These are phyloP conservation scores for Phrynocephalus forsythii DNA, from an alignment of 2,797 vertebrate genomes.

Conservation along the genomic window DNA sequence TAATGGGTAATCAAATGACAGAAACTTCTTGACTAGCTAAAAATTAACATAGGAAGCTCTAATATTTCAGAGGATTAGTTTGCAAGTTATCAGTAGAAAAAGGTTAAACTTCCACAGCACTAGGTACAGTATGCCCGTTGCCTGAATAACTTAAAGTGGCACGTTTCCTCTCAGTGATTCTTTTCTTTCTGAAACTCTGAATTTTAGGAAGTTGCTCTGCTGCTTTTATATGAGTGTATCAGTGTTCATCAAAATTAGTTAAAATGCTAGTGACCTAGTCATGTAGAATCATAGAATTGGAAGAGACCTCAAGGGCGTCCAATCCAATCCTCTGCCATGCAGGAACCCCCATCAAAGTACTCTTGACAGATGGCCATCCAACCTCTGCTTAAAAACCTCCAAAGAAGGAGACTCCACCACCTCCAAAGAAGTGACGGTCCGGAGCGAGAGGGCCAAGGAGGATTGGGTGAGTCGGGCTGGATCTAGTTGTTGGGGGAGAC, in stretches of 20 bases:
- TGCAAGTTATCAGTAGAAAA: slow-evolving; percentile 13
- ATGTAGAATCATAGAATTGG: too few species aligned
- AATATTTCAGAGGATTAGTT: background rate
- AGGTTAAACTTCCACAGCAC: background rate
- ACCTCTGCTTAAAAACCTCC: too few species aligned
- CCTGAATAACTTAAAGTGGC: background rate
- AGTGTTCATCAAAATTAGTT: background rate
- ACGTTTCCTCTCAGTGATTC: background rate
- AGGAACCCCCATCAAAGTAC: too few species aligned
- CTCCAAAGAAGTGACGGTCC: too few species aligned
- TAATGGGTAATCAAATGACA: slow-evolving; percentile 19
- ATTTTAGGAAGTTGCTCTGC: background rate
- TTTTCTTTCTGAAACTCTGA: background rate
- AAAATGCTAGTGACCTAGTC: too few species aligned
- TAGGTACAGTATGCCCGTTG: background rate
- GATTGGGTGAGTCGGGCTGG: too few species aligned
- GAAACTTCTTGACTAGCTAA: slow-evolving; percentile 62
- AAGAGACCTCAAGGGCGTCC: too few species aligned
- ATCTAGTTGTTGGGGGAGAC: too few species aligned
- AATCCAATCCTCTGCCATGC: too few species aligned
- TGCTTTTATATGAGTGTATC: background rate
- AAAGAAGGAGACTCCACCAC: too few species aligned
- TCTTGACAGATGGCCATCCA: too few species aligned
- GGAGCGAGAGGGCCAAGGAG: too few species aligned
- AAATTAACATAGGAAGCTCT: slow-evolving; percentile 48